Evolutionary conservation across 2,113 vertebrate genomes (phyloP), one percentile per base, ranked within the genome.

Genomic region (Zeus faber): DNA sequence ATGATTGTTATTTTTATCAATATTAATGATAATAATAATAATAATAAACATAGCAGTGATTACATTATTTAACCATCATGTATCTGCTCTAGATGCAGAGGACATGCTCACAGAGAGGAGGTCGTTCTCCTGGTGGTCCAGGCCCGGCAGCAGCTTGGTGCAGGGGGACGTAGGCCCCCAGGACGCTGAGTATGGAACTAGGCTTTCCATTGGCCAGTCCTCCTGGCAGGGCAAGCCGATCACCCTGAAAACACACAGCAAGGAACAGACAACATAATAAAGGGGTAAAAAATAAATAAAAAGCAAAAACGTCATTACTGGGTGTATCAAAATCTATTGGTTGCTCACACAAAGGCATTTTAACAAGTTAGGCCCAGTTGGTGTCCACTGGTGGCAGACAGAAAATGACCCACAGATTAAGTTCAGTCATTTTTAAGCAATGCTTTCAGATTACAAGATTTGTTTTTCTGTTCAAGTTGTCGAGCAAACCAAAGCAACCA

Each of bases 171-270:
- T 25, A 1, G 62, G 46, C 1, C 67, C 74, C 81, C 80, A 84
- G 49, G 0, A 33, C 48, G 53, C 29, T 0, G 76, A 80, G 75
- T 86, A 88, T 0, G 59, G 26, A 24, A 89, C 17, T 0, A 85
- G 77, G 48, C 83, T 88, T 62, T 86, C 80, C 0, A 20, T 24
- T 0, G 89, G 89, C 89, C 89, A 90, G 46, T 90, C 87, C 13
- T 87, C 83, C 57, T 86, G 48, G 3, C 18, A 3, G 18, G 88
- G 89, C 41, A 89, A 70, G 17, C 86, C 89, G 6, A 85, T 84
- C 41, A 85, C 63, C 65, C 89, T 91, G 67, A 40, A 4, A 26
- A 44, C n/a, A 18, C 33, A 35, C 33, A 35, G n/a, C 33, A 37
- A 4, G 13, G 10, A 46, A 46, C 21, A 22, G 9, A 46, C 14